These are phyloP conservation scores for Pogonocherus hispidulus DNA, from an alignment of 2,888 invertebrate species.

Conservation along the genomic window DNA sequence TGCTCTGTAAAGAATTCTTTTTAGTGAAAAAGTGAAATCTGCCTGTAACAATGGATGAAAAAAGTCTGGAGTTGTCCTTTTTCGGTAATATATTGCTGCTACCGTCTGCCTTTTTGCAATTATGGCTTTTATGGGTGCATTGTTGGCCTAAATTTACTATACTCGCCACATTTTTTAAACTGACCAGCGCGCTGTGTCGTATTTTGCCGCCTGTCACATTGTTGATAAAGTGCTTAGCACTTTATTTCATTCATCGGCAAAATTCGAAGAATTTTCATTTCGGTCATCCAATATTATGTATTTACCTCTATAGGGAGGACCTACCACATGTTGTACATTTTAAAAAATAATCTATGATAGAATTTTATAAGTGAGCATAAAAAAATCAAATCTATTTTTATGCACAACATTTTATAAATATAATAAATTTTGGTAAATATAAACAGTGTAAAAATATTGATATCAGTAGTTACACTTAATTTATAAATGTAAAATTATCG, in stretches of 20 bases:
- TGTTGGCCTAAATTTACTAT: slow-evolving; percentile 44
- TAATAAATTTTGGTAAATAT: too few species aligned
- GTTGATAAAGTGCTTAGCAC: slow-evolving; percentile 37
- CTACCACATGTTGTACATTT: too few species aligned
- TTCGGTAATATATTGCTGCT: slow-evolving; percentile 47
- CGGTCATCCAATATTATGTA: neutral
- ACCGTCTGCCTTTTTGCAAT: slow-evolving; percentile 53
- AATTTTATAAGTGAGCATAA: too few species aligned
- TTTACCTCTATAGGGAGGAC: too few species aligned
- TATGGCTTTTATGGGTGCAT: slow-evolving; percentile 51
- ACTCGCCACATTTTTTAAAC: slow-evolving; percentile 45
- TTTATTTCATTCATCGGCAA: slow-evolving; percentile 31
- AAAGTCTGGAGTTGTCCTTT: slow-evolving; percentile 37
- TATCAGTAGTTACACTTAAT: too few species aligned
- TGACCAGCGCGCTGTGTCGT: slow-evolving; percentile 36
- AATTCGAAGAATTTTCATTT: slow-evolving; percentile 5
- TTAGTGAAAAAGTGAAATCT: slow-evolving; percentile 48
- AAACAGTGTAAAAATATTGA: too few species aligned
- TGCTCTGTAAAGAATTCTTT: slow-evolving; percentile 39
- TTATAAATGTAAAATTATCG: too few species aligned
- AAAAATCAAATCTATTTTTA: too few species aligned
- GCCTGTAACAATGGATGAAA: slow-evolving; percentile 37
- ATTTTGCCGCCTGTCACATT: slow-evolving; percentile 38
- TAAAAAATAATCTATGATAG: too few species aligned
- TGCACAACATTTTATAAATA: too few species aligned